A percentile compares a stretch with the other conserved stretches of the same genome.
Evolutionary conservation across 2,113 vertebrate genomes (phyloP).

Genomic region (Alces alces): DNA sequence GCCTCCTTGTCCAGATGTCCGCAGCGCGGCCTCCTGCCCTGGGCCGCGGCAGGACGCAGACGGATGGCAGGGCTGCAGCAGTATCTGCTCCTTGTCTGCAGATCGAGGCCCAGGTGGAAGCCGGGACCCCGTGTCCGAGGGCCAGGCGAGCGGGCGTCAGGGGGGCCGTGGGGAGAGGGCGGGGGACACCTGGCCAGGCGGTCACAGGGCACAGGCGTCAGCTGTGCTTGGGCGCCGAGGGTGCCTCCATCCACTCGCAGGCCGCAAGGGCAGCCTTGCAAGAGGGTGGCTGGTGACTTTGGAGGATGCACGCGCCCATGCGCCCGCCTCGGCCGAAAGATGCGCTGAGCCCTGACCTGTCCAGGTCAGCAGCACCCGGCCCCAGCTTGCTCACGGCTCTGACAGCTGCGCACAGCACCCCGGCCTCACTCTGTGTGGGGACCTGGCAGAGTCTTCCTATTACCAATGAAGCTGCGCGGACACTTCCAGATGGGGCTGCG

Average conservation of each 20-base stretch:
- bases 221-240: no score
- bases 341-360: background rate
- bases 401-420: fast-evolving
- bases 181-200: fast-evolving
- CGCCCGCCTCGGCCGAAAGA: fast-evolving
- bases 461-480: fast-evolving
- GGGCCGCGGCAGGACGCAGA: no score
- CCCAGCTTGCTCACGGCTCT: no score
- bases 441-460: background rate
- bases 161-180: fast-evolving
- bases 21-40: no score
- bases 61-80: fast-evolving
- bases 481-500: fast-evolving
- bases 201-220: background rate
- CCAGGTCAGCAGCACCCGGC: no score
- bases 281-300: no score
- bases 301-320: no score
- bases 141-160: fast-evolving
- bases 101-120: background rate
- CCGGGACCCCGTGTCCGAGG: background rate
- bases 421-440: fast-evolving
- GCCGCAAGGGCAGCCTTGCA: background rate
- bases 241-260: background rate
- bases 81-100: fast-evolving
- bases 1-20: no score